Percentiles rank a stretch among this genome's conserved stretches.
These are phyloP conservation scores for Lamellibrachia luymesi DNA, from an alignment of 1,140 invertebrate species.

Conservation along the genomic window DNA sequence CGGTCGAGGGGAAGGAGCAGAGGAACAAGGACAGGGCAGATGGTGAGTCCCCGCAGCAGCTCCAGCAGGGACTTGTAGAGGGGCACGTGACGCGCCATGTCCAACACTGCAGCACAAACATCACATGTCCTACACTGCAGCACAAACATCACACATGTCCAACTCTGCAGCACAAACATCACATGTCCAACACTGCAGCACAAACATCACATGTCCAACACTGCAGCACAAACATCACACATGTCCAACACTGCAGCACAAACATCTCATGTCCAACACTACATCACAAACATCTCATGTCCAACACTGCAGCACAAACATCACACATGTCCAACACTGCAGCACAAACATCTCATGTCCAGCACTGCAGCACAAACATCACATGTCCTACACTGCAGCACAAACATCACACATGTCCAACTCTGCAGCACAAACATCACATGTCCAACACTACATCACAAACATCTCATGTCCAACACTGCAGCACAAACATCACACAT, in stretches of 20 bases:
- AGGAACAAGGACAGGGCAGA: constrained; percentile 67
- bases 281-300: background rate
- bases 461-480: background rate
- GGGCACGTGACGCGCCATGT: constrained; percentile 91
- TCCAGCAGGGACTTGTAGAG: constrained; percentile 82
- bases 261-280: background rate
- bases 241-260: background rate
- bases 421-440: background rate
- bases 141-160: background rate
- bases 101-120: constrained; percentile 66
- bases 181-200: background rate
- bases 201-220: background rate
- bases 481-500: background rate
- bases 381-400: background rate
- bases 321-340: background rate
- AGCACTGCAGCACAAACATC: background rate
- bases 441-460: background rate
- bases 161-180: background rate
- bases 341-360: background rate
- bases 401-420: background rate
- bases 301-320: background rate
- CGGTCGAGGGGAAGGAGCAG: constrained; percentile 66
- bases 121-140: background rate
- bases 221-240: background rate
- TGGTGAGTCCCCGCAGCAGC: constrained; percentile 75